Conservation (phyloP, 2,797 vertebrate species). For the Octomys mimax region DNA sequence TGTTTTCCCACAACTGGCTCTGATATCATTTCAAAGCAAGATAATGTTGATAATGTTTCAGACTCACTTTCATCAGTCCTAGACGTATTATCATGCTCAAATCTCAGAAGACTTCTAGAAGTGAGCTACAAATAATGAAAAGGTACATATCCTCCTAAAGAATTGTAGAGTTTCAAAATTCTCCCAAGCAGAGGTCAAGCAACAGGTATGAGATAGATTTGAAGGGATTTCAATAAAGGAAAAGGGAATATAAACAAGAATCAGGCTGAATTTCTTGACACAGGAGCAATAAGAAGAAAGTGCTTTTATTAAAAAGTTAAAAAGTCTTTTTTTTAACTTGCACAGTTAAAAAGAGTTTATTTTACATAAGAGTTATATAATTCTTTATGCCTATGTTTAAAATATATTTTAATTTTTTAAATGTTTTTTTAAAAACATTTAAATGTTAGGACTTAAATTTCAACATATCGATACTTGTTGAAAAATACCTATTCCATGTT, state of each 20-base stretch:
- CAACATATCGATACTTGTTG: no score
- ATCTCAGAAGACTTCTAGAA: background rate
- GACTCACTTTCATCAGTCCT: background rate
- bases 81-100: background rate
- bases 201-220: background rate
- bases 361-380: background rate
- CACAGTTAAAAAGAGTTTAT: background rate
- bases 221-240: background rate
- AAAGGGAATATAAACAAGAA: background rate
- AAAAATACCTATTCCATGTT: no score
- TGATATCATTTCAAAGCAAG: background rate
- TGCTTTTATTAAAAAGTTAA: no score
- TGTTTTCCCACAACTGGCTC: background rate
- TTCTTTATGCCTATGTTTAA: background rate
- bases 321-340: no score
- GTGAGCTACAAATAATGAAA: background rate
- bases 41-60: background rate
- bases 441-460: no score
- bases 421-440: no score
- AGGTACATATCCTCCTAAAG: background rate
- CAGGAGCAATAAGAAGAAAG: background rate
- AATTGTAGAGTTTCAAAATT: background rate
- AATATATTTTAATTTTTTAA: no score
- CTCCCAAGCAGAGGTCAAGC: background rate
- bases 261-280: background rate